Evolutionary conservation across 1,140 invertebrate genomes (phyloP).

Genomic region (Eufriesea mexicana): DNA sequence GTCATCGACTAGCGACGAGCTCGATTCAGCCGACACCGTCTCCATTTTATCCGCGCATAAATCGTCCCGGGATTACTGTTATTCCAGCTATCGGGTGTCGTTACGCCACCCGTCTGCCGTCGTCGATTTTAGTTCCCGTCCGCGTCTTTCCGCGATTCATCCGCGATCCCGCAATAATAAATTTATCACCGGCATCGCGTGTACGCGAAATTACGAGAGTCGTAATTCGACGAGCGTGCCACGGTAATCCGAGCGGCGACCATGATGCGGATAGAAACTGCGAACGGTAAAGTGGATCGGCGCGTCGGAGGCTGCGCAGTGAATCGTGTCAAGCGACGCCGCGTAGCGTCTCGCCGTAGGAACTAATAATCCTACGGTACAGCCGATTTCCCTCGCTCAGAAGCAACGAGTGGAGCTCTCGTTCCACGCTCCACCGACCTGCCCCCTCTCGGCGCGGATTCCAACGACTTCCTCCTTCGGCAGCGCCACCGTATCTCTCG

Average conservation of each 20-base stretch:
- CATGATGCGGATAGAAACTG: neutral
- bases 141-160: conserved; percentile 3
- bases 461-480: conserved; percentile 52
- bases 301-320: neutral
- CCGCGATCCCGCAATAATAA: neutral
- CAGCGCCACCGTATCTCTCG: conserved; percentile 23
- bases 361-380: conserved; percentile 29
- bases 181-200: conserved; percentile 2
- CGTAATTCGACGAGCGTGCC: neutral
- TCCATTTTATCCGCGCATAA: conserved; percentile 49
- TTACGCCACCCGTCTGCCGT: neutral
- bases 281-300: neutral
- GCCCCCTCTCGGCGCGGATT: conserved; percentile 26
- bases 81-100: conserved; percentile 7
- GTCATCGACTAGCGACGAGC: conserved; percentile 41
- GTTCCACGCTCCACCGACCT: neutral
- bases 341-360: neutral
- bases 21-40: conserved; percentile 22
- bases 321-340: neutral
- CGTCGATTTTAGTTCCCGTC: conserved; percentile 5
- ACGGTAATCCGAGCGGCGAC: neutral
- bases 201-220: neutral
- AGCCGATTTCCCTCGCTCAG: conserved; percentile 9
- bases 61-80: conserved; percentile 39
- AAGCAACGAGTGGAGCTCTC: conserved; percentile 24